phyloP scores from a whole-genome alignment of 2,888 invertebrate genomes.

The Synanthedon vespiformis region DNA sequence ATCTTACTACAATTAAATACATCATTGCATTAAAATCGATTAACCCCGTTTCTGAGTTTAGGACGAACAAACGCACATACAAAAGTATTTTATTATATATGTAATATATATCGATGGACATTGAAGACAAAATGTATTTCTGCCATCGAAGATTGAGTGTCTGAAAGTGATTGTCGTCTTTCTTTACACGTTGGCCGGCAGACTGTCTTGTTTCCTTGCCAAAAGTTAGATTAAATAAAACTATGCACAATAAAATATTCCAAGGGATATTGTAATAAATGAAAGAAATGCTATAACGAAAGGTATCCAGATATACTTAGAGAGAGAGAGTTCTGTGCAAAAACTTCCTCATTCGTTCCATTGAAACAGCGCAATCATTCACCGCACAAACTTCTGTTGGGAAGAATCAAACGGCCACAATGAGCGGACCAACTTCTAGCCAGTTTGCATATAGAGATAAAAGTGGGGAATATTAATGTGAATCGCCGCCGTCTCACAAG shows the following conservation, averaged over 20 bases:
- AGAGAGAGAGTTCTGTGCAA: conserved; percentile 35
- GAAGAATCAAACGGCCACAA: conserved; percentile 62
- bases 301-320: conserved; percentile 25
- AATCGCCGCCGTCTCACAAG: conserved; percentile 44
- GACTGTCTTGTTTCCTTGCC: not conserved
- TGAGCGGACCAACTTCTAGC: conserved; percentile 64
- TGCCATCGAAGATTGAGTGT: too few relatives aligned
- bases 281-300: conserved; percentile 11
- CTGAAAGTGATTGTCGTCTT: too few relatives aligned
- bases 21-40: too few relatives aligned
- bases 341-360: conserved; percentile 49
- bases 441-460: conserved; percentile 72
- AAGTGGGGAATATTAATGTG: conserved; percentile 71
- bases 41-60: too few relatives aligned
- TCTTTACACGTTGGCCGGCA: too few relatives aligned
- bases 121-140: not conserved
- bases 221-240: not conserved
- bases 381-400: conserved; percentile 24
- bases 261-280: not conserved
- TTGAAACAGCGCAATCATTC: conserved; percentile 69
- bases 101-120: too few relatives aligned
- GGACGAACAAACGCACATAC: too few relatives aligned
- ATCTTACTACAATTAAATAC: too few relatives aligned
- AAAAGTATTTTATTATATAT: too few relatives aligned
- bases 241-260: not conserved